These are phyloP conservation scores for Rhorus exstirpatorius DNA, from an alignment of 2,888 invertebrate species.

Conservation along the genomic window DNA sequence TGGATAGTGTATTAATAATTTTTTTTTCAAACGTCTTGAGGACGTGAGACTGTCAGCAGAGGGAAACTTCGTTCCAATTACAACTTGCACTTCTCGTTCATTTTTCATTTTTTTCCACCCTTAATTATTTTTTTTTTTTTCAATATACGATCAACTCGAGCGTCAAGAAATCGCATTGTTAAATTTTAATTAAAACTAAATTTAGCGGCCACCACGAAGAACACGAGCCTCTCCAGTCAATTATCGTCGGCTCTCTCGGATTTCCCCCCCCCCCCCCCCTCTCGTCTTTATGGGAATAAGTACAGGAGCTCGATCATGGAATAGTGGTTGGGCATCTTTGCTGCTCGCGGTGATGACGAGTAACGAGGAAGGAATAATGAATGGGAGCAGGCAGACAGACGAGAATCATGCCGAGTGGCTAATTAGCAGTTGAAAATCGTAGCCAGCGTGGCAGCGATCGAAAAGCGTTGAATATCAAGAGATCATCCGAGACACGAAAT, in stretches of 20 bases:
- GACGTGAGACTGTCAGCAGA: not conserved
- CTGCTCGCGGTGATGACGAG: not conserved
- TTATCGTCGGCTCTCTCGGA: constrained; percentile 70
- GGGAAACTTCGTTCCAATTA: constrained; percentile 12
- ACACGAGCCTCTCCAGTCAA: constrained; percentile 72
- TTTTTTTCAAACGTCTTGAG: constrained; percentile 2
- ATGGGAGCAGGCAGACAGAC: constrained; percentile 47
- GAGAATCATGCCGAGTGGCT: constrained; percentile 73
- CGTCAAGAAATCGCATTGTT: constrained; percentile 73
- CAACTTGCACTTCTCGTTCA: constrained; percentile 1
- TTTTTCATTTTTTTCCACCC: constrained; percentile 7
- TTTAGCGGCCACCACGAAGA: constrained; percentile 70
- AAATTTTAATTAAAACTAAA: constrained; percentile 79
- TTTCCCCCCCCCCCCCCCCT: constrained; percentile 9
- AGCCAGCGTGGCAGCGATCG: constrained; percentile 50
- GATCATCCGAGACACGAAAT: constrained; percentile 44
- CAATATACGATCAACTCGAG: constrained; percentile 28
- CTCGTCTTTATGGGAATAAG: constrained; percentile 24
- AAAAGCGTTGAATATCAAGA: constrained; percentile 60
- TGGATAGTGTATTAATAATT: too few relatives aligned
- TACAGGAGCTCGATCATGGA: constrained; percentile 6
- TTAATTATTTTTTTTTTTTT: constrained; percentile 3
- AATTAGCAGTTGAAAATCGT: constrained; percentile 76
- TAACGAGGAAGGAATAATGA: constrained; percentile 43
- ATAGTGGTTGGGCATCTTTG: not conserved